Base-by-base conservation (phyloP, 1,140 invertebrate species). In the Drosophila rufa region DNA sequence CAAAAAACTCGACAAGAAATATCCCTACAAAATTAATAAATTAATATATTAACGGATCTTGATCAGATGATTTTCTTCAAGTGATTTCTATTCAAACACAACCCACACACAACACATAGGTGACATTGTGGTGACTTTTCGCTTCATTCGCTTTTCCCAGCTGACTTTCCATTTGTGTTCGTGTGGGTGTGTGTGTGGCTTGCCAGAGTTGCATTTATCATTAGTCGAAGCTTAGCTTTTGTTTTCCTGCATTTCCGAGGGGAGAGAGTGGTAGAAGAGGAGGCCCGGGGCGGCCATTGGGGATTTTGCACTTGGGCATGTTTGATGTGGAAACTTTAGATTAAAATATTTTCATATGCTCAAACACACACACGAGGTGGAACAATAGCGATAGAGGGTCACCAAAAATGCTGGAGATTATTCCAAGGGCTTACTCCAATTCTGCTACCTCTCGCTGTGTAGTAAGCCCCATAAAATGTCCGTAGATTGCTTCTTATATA, bases 301-400 rank as follows among this genome's bases (percentile, higher is more conserved):
- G 82, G 85, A 73, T 73, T 82, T 86, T 85, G 79, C 82, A 79
- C 66, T 86, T 86, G 75, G 62, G 66, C 75, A 79, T 90, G 82
- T 90, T 85, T 90, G 75, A 90, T 90, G 86, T 90, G 68, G 82
- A 90, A 90, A 90, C 81, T 90, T 90, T 90, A 90, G 85, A 90
- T 89, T 89, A 90, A 89, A 89, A 89, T 91, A 90, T 90, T 90
- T 90, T 89, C 82, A 66, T 69, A 86, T 79, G 58, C 82, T 61
- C 22, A 59, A 27, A 61, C 45, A 70, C 40, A 62, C 33, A 57
- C 33, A 25, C 36, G n/a, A 30, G 17, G 17, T 14, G 15, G 12
- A 66, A 65, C 62, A 68, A 70, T 46, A 40, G 65, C 56, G 17
- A 42, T 33, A 58, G 8, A 27, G 17, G 27, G 68, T 71, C 68